These are phyloP conservation scores for Lypha dubia DNA, from an alignment of 2,888 invertebrate species.

Conservation along the genomic window DNA sequence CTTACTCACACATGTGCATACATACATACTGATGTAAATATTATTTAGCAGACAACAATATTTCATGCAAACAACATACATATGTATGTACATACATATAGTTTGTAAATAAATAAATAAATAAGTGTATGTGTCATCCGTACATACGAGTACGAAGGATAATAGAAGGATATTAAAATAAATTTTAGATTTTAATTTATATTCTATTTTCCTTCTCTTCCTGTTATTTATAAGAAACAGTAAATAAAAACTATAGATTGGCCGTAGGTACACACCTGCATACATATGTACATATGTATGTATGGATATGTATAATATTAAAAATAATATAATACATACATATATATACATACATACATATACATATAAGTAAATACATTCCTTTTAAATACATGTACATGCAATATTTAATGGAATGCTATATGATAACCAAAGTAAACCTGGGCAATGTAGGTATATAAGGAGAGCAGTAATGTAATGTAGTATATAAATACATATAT, in stretches of 20 bases:
- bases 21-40: slow-evolving; percentile 4
- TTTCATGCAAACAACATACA: neutral
- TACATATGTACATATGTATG: no score
- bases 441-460: slow-evolving; percentile 60
- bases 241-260: slow-evolving; percentile 25
- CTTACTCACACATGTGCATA: neutral
- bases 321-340: slow-evolving; percentile 39
- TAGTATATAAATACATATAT: neutral
- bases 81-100: neutral
- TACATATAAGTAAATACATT: slow-evolving; percentile 24
- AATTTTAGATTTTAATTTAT: slow-evolving; percentile 54
- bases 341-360: slow-evolving; percentile 13
- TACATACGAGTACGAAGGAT: slow-evolving; percentile 31
- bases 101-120: no score
- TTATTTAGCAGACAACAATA: slow-evolving; percentile 52
- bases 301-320: slow-evolving; percentile 38
- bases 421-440: slow-evolving; percentile 43
- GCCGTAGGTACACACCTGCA: no score
- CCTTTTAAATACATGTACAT: slow-evolving; percentile 7
- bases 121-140: neutral
- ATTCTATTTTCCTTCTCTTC: slow-evolving; percentile 36
- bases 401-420: slow-evolving; percentile 53
- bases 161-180: slow-evolving; percentile 60
- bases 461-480: slow-evolving; percentile 21
- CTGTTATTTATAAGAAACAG: neutral